phyloP scores from a whole-genome alignment of 2,797 vertebrate genomes.

The Lophotriccus pileatus region DNA sequence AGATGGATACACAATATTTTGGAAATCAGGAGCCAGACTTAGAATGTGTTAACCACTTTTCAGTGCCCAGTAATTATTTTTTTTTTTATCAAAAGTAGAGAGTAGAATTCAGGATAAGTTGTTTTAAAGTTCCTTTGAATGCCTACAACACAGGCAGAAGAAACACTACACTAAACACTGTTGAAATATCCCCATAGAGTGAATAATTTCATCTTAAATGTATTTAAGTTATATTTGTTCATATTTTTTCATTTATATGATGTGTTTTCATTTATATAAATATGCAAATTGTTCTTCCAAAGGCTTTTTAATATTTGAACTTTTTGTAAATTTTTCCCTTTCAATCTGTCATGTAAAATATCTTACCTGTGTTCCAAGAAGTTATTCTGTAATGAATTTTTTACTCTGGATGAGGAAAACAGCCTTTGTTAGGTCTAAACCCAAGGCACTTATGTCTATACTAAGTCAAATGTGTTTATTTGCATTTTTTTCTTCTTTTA shows the following conservation, averaged over 20 bases:
- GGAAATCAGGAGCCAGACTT: not conserved
- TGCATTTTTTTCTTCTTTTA: not conserved
- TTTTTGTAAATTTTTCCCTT: not conserved
- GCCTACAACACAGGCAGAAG: not conserved
- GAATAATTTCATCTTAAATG: not conserved
- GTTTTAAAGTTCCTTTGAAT: not conserved
- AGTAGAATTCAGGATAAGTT: not conserved
- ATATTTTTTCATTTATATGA: not conserved
- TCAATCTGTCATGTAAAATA: not conserved
- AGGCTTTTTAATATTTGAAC: not conserved
- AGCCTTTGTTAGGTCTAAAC: not conserved
- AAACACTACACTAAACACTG: not conserved
- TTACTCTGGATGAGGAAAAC: not conserved
- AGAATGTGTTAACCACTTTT: not conserved
- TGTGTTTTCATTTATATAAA: not conserved
- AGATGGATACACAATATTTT: not conserved
- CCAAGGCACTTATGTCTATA: not conserved
- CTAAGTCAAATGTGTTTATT: not conserved
- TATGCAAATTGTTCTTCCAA: not conserved
- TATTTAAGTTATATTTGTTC: not conserved
- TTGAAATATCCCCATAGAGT: not conserved
- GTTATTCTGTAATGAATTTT: not conserved
- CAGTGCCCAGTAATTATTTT: not conserved
- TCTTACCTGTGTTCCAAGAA: not conserved
- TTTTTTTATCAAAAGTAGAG: not conserved